These are phyloP conservation scores for Acleris literana DNA, from an alignment of 2,888 invertebrate genomes.

Conservation along the genomic window DNA sequence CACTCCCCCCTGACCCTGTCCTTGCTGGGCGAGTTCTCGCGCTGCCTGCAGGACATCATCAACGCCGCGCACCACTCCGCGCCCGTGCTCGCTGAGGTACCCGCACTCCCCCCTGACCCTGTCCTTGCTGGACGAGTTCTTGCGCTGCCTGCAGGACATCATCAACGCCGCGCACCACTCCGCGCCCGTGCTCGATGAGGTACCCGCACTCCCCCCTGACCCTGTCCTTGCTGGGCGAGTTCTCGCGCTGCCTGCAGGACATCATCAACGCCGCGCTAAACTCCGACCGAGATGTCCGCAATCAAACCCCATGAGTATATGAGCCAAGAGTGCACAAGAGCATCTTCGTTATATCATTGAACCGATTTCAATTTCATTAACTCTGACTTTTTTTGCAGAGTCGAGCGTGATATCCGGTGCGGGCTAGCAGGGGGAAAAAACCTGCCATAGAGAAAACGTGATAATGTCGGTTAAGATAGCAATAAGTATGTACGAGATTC, in stretches of 20 bases:
- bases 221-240: slow-evolving; percentile 88
- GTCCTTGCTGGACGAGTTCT: slow-evolving; percentile 92
- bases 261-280: slow-evolving; percentile 88
- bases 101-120: background rate
- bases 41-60: slow-evolving; percentile 97
- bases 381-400: slow-evolving; percentile 20
- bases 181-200: slow-evolving; percentile 27
- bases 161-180: slow-evolving; percentile 85
- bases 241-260: slow-evolving; percentile 96
- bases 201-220: slow-evolving; percentile 1
- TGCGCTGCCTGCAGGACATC: slow-evolving; percentile 96
- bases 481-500: slow-evolving; percentile 7
- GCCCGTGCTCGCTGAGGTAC: slow-evolving; percentile 27
- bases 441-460: slow-evolving; percentile 32
- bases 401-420: slow-evolving; percentile 28
- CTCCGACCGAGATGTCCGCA: background rate
- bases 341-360: no score
- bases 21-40: slow-evolving; percentile 97
- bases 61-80: slow-evolving; percentile 73
- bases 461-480: slow-evolving; percentile 26
- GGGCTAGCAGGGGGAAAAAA: slow-evolving; percentile 2
- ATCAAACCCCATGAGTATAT: no score
- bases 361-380: background rate
- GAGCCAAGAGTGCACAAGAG: no score
- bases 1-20: no score